A percentile compares a stretch with the other conserved stretches of the same genome.
Conservation (phyloP, 2,113 vertebrate genomes). For the Anseranas semipalmata region DNA sequence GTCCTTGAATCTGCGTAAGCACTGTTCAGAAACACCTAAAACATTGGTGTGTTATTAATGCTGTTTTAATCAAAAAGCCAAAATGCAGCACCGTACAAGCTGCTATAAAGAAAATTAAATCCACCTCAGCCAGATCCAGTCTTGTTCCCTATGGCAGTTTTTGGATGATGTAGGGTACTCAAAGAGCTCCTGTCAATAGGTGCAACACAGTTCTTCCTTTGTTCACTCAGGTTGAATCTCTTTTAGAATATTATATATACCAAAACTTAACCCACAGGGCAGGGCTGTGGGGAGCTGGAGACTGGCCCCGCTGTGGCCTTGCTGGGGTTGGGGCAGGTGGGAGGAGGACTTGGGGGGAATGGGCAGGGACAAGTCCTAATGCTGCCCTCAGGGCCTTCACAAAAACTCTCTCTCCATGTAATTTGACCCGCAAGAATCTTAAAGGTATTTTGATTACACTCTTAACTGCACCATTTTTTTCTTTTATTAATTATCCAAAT, state of each 20-base stretch:
- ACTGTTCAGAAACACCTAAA: neutral
- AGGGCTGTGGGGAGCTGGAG: neutral
- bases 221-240: neutral
- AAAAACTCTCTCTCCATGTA: neutral
- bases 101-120: neutral
- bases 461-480: neutral
- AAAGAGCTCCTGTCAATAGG: neutral
- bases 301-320: accelerated
- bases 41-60: neutral
- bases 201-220: neutral
- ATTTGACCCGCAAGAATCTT: neutral
- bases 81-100: neutral
- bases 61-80: neutral
- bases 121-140: neutral
- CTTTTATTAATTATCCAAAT: neutral
- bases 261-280: neutral
- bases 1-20: neutral
- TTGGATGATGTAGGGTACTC: neutral
- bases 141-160: neutral
- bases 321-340: accelerated
- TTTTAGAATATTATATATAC: neutral
- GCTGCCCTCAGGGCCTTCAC: neutral
- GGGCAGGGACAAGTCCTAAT: neutral
- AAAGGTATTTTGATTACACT: neutral
- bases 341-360: neutral